Base-by-base conservation (phyloP, 2,113 vertebrate genomes). In the Pseudois nayaur region DNA sequence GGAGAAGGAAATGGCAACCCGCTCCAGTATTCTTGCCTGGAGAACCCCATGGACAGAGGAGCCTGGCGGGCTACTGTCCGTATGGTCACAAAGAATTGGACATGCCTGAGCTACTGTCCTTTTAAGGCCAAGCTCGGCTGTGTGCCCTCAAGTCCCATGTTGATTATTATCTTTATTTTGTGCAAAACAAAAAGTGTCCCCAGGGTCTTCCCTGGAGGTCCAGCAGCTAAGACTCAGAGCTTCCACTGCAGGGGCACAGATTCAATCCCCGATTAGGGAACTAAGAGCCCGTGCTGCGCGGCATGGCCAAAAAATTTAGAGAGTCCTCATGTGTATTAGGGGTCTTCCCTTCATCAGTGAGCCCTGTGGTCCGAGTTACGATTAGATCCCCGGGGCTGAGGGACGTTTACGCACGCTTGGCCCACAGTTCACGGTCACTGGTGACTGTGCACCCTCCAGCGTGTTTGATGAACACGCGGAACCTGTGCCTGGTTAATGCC, bases 151-250 rank as follows among this genome's bases (percentile, higher is more conserved):
- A 12, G 48, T 29, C 45, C 45, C 45, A 33, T 50, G 45, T 19
- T 81, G 78, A 31, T 81, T 81, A 50, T 33, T 81, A 21, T 50
- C 45, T 81, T 81, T 81, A 33, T 33, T 50, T 33, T 50, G 45
- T 50, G 45, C 45, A 81, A 81, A 79, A 79, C 64, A 71, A 11
- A 36, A 71, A 36, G 64, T 36, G n/a, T 71, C 64, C n/a, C 64
- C 64, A 71, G n/a, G 64, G 64, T 19, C 64, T 71, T 36, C n/a
- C 64, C 19, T 36, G 64, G 64, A 71, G 64, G 64, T 71, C 33
- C 19, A 36, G 64, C 2, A 0, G 64, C n/a, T 3, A 11, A 71
- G 64, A 5, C 64, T 36, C 64, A 23, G n/a, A 5, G 64, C n/a
- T 36, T 71, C 64, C n/a, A 12, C 19, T 12, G 64, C n/a, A 36